phyloP scores from a whole-genome alignment of 2,888 invertebrate genomes.

The Brachycybe producta region DNA sequence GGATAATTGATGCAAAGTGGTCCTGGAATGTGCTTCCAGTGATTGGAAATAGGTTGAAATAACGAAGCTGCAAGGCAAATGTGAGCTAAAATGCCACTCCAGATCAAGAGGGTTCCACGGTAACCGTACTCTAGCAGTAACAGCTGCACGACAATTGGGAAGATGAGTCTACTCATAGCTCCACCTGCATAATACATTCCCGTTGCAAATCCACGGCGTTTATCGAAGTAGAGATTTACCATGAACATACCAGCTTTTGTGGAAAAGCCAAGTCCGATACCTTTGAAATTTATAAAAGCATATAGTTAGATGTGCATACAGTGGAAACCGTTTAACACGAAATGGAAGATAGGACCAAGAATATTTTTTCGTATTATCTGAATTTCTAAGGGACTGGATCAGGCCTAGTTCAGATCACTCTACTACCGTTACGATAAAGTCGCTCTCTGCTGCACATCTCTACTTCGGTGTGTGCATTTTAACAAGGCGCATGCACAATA shows the following conservation, averaged over 20 bases:
- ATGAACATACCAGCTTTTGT: constrained; percentile 83
- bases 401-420: too few species aligned
- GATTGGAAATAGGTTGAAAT: constrained; percentile 7
- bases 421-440: too few species aligned
- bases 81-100: constrained; percentile 10
- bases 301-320: too few species aligned
- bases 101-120: constrained; percentile 35
- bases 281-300: too few species aligned
- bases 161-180: constrained; percentile 68
- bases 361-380: too few species aligned
- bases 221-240: constrained; percentile 71
- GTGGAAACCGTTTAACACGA: too few species aligned
- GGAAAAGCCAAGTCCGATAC: constrained; percentile 67
- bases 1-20: constrained; percentile 11
- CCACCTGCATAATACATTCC: constrained; percentile 79
- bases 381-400: too few species aligned
- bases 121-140: constrained; percentile 61
- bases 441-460: too few species aligned
- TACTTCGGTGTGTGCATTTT: too few species aligned
- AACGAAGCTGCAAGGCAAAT: constrained; percentile 6
- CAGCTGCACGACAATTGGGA: constrained; percentile 59
- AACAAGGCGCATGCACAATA: too few species aligned
- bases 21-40: constrained; percentile 36
- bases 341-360: too few species aligned
- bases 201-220: constrained; percentile 64